phyloP scores from a whole-genome alignment of 2,888 invertebrate species.

The Leptothorax acervorum region DNA sequence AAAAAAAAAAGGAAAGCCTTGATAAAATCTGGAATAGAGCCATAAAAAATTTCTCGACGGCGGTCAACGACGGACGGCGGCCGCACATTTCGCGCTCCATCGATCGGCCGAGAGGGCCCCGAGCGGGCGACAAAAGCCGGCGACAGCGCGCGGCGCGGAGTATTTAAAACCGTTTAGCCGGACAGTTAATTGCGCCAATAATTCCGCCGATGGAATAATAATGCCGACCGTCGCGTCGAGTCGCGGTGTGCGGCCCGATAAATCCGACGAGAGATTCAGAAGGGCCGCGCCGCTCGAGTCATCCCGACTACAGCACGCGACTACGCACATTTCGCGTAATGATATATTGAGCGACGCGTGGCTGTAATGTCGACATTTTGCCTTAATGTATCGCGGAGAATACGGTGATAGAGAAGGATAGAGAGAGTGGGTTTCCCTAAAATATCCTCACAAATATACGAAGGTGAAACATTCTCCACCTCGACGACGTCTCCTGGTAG shows the following conservation, averaged over 20 bases:
- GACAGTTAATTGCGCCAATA: conserved; percentile 69
- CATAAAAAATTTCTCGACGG: conserved; percentile 57
- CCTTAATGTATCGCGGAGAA: conserved; percentile 41
- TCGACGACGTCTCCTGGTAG: conserved; percentile 1
- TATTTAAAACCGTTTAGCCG: conserved; percentile 69
- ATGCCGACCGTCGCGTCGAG: conserved; percentile 48
- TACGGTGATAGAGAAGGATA: neutral
- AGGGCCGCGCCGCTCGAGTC: neutral
- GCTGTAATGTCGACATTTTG: conserved; percentile 52
- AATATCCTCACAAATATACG: conserved; percentile 46
- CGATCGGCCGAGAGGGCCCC: conserved; percentile 49
- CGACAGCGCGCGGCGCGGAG: conserved; percentile 52
- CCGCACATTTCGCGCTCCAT: conserved; percentile 53
- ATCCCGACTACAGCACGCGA: neutral
- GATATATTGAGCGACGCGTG: conserved; percentile 54
- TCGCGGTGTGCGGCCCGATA: conserved; percentile 36
- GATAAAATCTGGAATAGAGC: conserved; percentile 55
- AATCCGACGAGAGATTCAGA: conserved; percentile 49
- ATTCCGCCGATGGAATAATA: conserved; percentile 68
- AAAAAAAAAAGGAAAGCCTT: conserved; percentile 22
- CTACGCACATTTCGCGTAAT: conserved; percentile 27
- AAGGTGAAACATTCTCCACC: conserved; percentile 5
- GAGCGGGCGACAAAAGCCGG: conserved; percentile 50
- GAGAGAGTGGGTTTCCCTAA: neutral
- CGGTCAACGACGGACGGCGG: conserved; percentile 36